Conservation (phyloP, 2,888 invertebrate genomes). For the Caenorhabditis wallacei region DNA sequence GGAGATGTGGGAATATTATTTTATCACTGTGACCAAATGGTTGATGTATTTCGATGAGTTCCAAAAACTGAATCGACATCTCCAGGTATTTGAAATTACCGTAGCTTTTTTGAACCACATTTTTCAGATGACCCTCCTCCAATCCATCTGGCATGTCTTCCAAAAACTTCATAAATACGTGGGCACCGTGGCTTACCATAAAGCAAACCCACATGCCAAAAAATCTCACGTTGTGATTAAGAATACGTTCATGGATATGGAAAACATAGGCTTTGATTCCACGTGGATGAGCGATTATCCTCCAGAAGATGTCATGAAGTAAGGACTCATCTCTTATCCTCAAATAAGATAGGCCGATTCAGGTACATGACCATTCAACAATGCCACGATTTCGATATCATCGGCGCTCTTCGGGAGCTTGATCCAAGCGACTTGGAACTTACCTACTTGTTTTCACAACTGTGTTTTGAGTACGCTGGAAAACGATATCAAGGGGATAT, state of each 20-base stretch:
- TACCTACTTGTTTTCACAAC: conserved; percentile 59
- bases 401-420: conserved; percentile 36
- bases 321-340: neutral
- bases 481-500: conserved; percentile 47
- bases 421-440: conserved; percentile 49
- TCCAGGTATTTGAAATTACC: conserved; percentile 44
- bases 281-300: conserved; percentile 33
- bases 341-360: neutral
- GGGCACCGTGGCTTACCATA: neutral
- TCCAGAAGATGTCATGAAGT: conserved; percentile 18
- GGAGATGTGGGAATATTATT: conserved; percentile 38
- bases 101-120: no score
- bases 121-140: conserved; percentile 45
- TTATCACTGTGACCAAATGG: conserved; percentile 51
- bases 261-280: neutral
- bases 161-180: conserved; percentile 40
- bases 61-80: conserved; percentile 37
- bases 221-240: conserved; percentile 7
- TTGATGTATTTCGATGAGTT: conserved; percentile 61
- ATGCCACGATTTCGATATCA: conserved; percentile 39
- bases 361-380: conserved; percentile 25
- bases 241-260: conserved; percentile 14
- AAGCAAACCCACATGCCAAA: conserved; percentile 11
- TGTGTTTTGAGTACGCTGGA: conserved; percentile 61
- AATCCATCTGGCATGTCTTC: conserved; percentile 49